Percentiles rank a stretch among this genome's conserved stretches.
Conservation (phyloP, 2,888 invertebrate genomes). For the Leptopilina drosophilae region DNA sequence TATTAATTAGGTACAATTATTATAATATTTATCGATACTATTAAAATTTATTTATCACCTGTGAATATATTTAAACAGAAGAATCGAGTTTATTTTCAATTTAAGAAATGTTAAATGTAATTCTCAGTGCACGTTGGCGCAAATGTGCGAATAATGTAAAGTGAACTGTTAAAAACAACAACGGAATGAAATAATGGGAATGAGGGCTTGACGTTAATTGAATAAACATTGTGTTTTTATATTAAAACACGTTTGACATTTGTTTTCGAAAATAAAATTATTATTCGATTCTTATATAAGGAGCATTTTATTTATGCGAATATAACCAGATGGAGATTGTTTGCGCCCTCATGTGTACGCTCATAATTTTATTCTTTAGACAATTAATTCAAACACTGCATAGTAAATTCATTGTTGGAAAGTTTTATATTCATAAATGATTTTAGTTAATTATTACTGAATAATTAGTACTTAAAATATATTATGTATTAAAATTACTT, state of each 20-base stretch:
- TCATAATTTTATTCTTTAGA: no score
- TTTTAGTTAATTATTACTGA: no score
- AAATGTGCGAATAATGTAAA: not conserved
- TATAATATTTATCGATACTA: not conserved
- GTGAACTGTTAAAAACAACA: not conserved
- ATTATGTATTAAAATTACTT: no score
- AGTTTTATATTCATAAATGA: no score
- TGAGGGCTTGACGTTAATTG: not conserved
- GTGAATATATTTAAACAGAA: no score
- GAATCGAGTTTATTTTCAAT: no score
- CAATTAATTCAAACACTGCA: no score
- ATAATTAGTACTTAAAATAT: no score
- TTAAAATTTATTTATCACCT: not conserved
- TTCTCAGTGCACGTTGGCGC: no score
- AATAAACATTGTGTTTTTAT: not conserved
- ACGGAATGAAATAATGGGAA: not conserved
- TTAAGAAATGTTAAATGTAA: no score
- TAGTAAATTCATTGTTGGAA: no score
- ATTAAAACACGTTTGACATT: not conserved
- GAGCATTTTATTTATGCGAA: not conserved
- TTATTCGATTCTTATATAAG: not conserved
- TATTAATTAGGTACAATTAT: no score
- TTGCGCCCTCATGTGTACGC: not conserved
- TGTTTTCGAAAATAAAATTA: constrained; percentile 7
- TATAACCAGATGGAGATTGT: not conserved